These are phyloP conservation scores for Sinhomidia bicolor DNA, from an alignment of 2,888 invertebrate genomes.

Conservation along the genomic window DNA sequence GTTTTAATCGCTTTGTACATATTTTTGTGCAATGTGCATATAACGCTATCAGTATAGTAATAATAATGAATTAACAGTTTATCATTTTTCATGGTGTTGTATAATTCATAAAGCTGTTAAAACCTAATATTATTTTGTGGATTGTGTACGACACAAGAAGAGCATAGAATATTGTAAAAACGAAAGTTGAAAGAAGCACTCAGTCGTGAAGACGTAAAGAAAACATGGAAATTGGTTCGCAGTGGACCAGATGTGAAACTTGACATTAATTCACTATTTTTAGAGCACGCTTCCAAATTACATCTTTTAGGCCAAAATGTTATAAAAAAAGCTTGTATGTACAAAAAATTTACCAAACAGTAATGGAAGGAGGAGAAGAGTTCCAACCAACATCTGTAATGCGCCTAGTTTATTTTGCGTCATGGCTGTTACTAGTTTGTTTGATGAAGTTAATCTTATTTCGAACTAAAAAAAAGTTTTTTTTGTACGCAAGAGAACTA, in stretches of 20 bases:
- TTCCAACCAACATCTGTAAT: not conserved
- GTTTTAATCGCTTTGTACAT: no score
- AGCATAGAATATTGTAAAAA: not conserved
- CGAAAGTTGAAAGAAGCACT: conserved; percentile 55
- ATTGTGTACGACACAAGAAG: not conserved
- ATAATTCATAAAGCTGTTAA: not conserved
- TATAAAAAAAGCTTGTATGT: not conserved
- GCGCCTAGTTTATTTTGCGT: conserved; percentile 15
- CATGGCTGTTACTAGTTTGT: not conserved
- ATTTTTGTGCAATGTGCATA: no score
- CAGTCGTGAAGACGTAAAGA: conserved; percentile 58
- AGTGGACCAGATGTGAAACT: conserved; percentile 67
- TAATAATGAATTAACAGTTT: not conserved
- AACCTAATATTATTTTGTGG: not conserved
- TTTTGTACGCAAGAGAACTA: not conserved
- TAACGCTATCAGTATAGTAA: not conserved
- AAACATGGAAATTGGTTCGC: conserved; percentile 65
- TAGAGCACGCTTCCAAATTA: conserved; percentile 36
- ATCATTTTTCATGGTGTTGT: not conserved
- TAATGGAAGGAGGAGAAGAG: conserved; percentile 16
- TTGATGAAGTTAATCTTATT: no score
- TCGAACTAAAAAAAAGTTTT: not conserved
- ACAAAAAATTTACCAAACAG: conserved; percentile 33
- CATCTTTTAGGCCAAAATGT: not conserved
- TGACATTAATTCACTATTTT: conserved; percentile 67